Evolutionary conservation across 2,113 vertebrate genomes (phyloP).

Genomic region (Paratilapia polleni): DNA sequence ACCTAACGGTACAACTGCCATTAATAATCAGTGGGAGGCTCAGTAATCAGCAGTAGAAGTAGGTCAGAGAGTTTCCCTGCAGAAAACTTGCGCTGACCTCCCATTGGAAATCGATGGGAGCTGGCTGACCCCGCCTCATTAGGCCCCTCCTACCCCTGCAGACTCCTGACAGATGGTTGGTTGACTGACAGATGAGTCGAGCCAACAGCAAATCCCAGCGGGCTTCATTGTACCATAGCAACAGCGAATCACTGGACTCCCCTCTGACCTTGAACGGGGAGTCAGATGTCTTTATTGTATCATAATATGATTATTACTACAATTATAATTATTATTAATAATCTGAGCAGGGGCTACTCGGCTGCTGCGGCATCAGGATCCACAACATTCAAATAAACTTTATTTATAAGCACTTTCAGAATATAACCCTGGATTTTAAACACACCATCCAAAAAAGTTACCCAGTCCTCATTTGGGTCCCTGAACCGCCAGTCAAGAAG

Average conservation of each 20-base stretch:
- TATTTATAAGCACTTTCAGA: constrained; percentile 31
- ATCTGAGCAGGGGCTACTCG: constrained; percentile 49
- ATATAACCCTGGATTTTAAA: constrained; percentile 1
- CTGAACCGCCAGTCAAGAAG: constrained; percentile 18
- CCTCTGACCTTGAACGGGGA: background rate
- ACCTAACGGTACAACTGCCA: background rate
- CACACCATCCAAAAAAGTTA: background rate
- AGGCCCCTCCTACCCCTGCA: constrained; percentile 40
- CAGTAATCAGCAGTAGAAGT: background rate
- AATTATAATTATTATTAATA: constrained; percentile 39
- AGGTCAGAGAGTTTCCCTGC: background rate
- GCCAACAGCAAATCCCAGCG: constrained; percentile 20
- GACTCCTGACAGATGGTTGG: constrained; percentile 1
- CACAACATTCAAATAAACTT: background rate
- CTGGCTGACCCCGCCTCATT: background rate
- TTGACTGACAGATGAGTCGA: background rate
- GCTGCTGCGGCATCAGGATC: constrained; percentile 14
- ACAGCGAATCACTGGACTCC: constrained; percentile 45
- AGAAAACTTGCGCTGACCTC: constrained; percentile 18
- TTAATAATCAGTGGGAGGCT: background rate
- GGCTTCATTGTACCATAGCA: constrained; percentile 61
- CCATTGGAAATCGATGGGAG: background rate
- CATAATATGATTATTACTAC: constrained; percentile 59
- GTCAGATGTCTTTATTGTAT: constrained; percentile 62
- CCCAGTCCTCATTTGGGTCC: background rate